These are phyloP conservation scores for Xylota segnis DNA, from an alignment of 2,888 invertebrate species.

Conservation along the genomic window DNA sequence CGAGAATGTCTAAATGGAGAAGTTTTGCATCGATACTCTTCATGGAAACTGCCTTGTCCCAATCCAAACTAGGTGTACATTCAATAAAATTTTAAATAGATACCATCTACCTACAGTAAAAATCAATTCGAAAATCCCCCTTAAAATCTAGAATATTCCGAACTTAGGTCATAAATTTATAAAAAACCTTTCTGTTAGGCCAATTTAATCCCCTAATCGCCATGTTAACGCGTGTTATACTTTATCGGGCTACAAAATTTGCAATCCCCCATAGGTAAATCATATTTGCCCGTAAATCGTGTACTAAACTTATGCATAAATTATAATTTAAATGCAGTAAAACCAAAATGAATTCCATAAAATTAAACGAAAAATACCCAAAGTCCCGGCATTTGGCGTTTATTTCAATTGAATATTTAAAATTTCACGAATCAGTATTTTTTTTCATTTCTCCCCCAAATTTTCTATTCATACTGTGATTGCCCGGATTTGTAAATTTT, in stretches of 20 bases:
- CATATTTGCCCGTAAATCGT: constrained; percentile 46
- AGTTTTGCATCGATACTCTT: too few species aligned
- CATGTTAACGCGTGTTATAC: constrained; percentile 46
- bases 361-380: constrained; percentile 36
- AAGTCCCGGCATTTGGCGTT: constrained; percentile 31
- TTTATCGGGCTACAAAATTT: constrained; percentile 21
- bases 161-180: constrained; percentile 14
- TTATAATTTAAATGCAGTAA: constrained; percentile 54
- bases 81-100: too few species aligned
- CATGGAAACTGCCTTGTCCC: too few species aligned
- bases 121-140: background rate
- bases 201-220: constrained; percentile 43
- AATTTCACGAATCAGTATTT: constrained; percentile 13
- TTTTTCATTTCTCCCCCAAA: constrained; percentile 20
- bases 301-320: constrained; percentile 49
- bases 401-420: constrained; percentile 65
- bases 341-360: constrained; percentile 43
- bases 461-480: constrained; percentile 30
- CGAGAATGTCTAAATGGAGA: background rate
- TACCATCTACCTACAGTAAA: too few species aligned
- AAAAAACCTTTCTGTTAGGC: constrained; percentile 1
- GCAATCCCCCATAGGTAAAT: constrained; percentile 30
- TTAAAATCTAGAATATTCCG: constrained; percentile 12
- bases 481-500: constrained; percentile 15
- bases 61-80: too few species aligned